phyloP scores from a whole-genome alignment of 1,140 invertebrate species.

The Zeugodacus cucurbitae region DNA sequence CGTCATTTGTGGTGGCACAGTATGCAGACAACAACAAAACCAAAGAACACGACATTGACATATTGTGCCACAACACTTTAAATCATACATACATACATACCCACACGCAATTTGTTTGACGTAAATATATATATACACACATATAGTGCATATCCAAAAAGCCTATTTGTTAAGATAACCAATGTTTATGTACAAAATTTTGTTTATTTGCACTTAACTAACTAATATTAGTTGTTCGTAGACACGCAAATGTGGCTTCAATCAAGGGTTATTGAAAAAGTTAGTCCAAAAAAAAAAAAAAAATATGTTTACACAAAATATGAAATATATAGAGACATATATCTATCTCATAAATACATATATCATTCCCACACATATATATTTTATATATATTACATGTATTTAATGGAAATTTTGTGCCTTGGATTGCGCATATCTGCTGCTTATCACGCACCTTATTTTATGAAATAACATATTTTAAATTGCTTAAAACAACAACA shows the following conservation, averaged over 20 bases:
- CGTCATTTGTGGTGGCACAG: background rate
- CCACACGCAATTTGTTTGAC: background rate
- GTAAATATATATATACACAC: background rate
- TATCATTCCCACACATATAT: background rate
- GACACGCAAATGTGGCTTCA: background rate
- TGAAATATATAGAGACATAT: background rate
- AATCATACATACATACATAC: background rate
- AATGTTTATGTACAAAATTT: background rate
- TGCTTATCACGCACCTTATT: background rate
- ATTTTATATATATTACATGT: background rate
- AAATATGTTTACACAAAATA: background rate
- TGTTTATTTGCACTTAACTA: background rate
- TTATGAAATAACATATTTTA: background rate
- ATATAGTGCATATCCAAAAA: background rate
- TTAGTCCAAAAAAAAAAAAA: background rate
- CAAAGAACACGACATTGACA: background rate
- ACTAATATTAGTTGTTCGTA: background rate
- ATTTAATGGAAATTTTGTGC: background rate
- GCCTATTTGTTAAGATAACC: background rate
- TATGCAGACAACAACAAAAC: background rate
- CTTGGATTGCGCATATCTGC: background rate
- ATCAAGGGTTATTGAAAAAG: background rate
- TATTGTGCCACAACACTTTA: background rate
- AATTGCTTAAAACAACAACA: background rate
- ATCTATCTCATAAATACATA: too few relatives aligned